Percentiles rank a stretch among this genome's conserved stretches.
These are phyloP conservation scores for Acanthurus leucopareius DNA, from an alignment of 2,797 vertebrate species.

Conservation along the genomic window DNA sequence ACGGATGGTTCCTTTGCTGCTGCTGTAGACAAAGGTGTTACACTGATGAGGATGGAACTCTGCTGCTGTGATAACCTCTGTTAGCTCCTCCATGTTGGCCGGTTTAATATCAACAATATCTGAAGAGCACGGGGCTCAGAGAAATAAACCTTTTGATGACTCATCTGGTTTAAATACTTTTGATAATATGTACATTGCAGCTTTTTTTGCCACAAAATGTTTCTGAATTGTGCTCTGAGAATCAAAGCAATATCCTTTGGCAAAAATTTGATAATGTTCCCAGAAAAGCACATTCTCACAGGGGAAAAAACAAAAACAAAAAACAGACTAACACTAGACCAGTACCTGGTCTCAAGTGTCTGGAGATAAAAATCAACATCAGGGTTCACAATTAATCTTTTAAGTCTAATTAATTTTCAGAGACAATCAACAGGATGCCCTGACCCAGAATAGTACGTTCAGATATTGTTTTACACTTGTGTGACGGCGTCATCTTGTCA, in stretches of 20 bases:
- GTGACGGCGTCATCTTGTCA: neutral
- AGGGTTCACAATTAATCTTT: neutral
- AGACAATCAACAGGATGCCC: neutral
- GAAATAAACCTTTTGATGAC: neutral
- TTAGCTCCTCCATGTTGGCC: slow-evolving; percentile 99
- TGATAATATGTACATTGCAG: neutral
- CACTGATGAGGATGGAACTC: slow-evolving; percentile 98
- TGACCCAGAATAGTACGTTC: neutral
- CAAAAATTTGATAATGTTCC: neutral
- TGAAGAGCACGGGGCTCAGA: slow-evolving; percentile 83
- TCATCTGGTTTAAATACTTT: fast-evolving
- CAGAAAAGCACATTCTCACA: neutral
- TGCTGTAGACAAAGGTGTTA: slow-evolving; percentile 98
- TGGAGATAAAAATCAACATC: neutral
- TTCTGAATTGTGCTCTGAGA: neutral
- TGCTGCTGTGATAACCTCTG: slow-evolving; percentile 97
- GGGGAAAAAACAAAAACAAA: neutral
- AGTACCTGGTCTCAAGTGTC: neutral
- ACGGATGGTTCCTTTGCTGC: slow-evolving; percentile 99
- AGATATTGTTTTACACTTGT: neutral
- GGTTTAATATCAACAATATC: slow-evolving; percentile 99
- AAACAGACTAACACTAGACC: neutral
- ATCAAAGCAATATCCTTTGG: neutral
- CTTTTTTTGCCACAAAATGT: neutral
- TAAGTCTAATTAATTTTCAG: neutral